phyloP scores from a whole-genome alignment of 1,140 invertebrate species.

The Wasmannia auropunctata region DNA sequence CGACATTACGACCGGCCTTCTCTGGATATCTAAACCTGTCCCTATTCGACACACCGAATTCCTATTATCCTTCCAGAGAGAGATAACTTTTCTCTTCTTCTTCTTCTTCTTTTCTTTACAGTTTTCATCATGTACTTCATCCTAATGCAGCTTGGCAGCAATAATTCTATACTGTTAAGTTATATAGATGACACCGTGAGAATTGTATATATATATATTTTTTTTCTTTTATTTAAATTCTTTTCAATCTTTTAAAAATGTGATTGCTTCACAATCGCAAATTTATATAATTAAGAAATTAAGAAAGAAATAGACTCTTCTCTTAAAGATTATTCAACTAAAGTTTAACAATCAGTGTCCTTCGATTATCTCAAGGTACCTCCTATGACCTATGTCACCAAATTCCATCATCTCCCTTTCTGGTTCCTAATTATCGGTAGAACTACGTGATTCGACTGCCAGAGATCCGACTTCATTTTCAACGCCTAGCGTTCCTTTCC shows the following conservation, averaged over 20 bases:
- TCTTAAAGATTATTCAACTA: neutral
- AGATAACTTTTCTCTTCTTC: neutral
- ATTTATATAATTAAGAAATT: neutral
- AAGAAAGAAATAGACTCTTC: neutral
- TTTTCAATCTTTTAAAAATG: neutral
- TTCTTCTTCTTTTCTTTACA: neutral
- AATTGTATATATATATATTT: neutral
- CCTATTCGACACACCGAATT: conserved; percentile 36
- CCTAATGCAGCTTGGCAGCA: neutral
- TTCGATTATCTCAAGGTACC: neutral
- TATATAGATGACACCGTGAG: neutral
- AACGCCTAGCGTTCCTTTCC: neutral
- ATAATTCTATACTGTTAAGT: neutral
- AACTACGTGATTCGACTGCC: conserved; percentile 67
- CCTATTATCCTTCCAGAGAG: conserved; percentile 19
- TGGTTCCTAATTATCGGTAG: conserved; percentile 57
- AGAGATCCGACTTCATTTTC: neutral
- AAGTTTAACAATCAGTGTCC: conserved; percentile 19
- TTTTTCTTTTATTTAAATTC: neutral
- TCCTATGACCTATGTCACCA: neutral
- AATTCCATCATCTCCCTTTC: conserved; percentile 58
- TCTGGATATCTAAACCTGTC: conserved; percentile 67
- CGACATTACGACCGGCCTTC: conserved; percentile 72
- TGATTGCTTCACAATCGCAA: neutral
- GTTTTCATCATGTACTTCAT: neutral